Evolutionary conservation across 2,888 invertebrate genomes (phyloP).

Genomic region (Sesia bembeciformis): DNA sequence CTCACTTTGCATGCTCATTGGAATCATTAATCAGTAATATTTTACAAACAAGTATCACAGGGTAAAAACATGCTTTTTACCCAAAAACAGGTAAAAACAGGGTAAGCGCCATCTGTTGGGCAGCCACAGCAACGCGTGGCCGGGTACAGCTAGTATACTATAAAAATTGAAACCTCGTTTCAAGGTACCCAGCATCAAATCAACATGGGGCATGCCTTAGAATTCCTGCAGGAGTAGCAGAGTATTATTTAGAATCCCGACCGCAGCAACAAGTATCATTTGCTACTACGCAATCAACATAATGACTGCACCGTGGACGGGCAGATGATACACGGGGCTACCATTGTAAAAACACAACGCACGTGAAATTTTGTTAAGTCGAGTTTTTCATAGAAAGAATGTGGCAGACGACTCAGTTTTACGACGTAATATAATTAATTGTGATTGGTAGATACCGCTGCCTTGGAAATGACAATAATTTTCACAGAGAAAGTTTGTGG

Average conservation of each 20-base stretch:
- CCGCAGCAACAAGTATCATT: conserved; percentile 6
- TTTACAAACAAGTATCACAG: too few relatives aligned
- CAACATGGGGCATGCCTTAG: neutral
- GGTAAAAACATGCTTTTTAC: too few relatives aligned
- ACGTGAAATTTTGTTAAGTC: neutral
- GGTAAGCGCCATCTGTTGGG: too few relatives aligned
- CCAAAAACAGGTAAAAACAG: too few relatives aligned
- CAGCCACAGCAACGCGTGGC: too few relatives aligned
- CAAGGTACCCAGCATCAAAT: too few relatives aligned
- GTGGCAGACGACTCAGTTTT: too few relatives aligned
- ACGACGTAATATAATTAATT: neutral
- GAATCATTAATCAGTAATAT: too few relatives aligned
- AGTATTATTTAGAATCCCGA: neutral
- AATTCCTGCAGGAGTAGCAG: conserved; percentile 5
- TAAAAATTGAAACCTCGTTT: too few relatives aligned
- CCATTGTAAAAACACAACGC: neutral
- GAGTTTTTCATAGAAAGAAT: too few relatives aligned
- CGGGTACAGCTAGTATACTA: too few relatives aligned
- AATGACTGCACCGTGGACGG: conserved; percentile 10
- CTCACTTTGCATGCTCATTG: too few relatives aligned
- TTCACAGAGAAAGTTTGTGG: neutral
- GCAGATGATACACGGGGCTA: conserved; percentile 5
- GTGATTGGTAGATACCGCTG: neutral
- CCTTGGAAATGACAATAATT: neutral
- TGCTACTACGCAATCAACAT: conserved; percentile 17